A percentile compares a stretch with the other conserved stretches of the same genome.
These are phyloP conservation scores for Oryzias celebensis DNA, from an alignment of 2,113 vertebrate species.

Conservation along the genomic window DNA sequence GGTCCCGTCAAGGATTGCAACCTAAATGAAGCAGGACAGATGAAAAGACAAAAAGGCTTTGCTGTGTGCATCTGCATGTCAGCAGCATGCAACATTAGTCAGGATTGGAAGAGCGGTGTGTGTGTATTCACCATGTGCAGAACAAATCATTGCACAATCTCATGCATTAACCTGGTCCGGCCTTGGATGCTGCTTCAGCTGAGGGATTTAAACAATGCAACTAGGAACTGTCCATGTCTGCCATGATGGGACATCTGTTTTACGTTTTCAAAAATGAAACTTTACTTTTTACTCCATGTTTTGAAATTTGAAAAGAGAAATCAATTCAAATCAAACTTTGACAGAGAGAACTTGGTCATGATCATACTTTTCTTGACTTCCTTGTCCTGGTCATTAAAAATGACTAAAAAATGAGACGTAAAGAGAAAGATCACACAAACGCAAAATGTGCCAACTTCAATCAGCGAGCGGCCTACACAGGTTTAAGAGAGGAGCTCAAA, in stretches of 20 bases:
- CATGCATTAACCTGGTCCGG: constrained; percentile 48
- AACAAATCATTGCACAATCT: constrained; percentile 64
- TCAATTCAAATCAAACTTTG: neutral
- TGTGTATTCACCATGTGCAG: constrained; percentile 65
- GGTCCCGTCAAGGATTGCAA: constrained; percentile 21
- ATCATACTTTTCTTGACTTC: neutral
- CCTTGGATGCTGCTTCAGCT: constrained; percentile 60
- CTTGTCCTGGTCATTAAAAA: neutral
- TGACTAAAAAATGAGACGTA: constrained; percentile 3
- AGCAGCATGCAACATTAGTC: constrained; percentile 3
- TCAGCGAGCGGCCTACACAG: constrained; percentile 25
- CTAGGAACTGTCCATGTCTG: constrained; percentile 41
- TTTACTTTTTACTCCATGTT: neutral
- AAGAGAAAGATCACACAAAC: constrained; percentile 1
- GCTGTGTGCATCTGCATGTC: neutral
- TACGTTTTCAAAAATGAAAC: constrained; percentile 9
- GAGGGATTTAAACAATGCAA: constrained; percentile 62
- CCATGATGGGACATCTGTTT: constrained; percentile 33
- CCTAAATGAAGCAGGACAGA: constrained; percentile 27
- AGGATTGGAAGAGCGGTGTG: neutral
- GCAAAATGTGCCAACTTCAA: constrained; percentile 10
- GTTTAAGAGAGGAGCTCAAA: constrained; percentile 21
- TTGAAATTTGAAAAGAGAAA: neutral
- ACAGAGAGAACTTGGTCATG: neutral
- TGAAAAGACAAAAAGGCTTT: constrained; percentile 29